These are phyloP conservation scores for Amblyjoppa fuscipennis DNA, from an alignment of 2,888 invertebrate species.

Conservation along the genomic window DNA sequence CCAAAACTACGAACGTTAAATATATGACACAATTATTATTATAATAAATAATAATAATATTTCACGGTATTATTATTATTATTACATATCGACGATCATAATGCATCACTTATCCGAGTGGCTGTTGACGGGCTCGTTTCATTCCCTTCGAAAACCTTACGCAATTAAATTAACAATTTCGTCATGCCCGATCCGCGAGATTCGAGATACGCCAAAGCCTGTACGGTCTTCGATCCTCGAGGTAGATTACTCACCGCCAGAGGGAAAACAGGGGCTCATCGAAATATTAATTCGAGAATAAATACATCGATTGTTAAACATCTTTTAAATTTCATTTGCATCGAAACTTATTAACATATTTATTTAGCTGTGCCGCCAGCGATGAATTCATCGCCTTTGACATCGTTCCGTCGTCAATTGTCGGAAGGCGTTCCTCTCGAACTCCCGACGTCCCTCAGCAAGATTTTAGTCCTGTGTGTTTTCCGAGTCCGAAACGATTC, in stretches of 20 bases:
- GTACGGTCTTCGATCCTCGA: not conserved
- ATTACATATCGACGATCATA: not conserved
- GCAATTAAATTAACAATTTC: not conserved
- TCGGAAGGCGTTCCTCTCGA: not conserved
- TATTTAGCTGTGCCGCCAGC: not conserved
- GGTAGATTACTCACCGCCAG: not conserved
- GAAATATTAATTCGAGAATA: not conserved
- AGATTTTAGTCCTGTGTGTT: not conserved
- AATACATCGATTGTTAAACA: not conserved
- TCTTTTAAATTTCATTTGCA: not conserved
- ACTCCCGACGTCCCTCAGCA: not conserved
- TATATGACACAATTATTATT: too few species aligned
- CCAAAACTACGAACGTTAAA: not conserved
- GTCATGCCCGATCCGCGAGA: not conserved
- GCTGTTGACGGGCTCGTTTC: not conserved
- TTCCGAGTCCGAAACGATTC: not conserved
- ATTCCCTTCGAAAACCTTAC: not conserved
- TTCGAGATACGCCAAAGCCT: conserved; percentile 10
- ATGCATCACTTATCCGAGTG: not conserved
- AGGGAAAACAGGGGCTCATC: not conserved
- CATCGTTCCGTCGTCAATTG: not conserved
- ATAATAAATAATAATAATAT: too few species aligned
- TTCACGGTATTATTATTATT: not conserved
- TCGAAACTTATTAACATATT: not conserved
- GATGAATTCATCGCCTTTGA: not conserved